Percentiles rank a stretch among this genome's conserved stretches.
Evolutionary conservation across 1,140 invertebrate genomes (phyloP).

Genomic region (Laupala kohalensis): DNA sequence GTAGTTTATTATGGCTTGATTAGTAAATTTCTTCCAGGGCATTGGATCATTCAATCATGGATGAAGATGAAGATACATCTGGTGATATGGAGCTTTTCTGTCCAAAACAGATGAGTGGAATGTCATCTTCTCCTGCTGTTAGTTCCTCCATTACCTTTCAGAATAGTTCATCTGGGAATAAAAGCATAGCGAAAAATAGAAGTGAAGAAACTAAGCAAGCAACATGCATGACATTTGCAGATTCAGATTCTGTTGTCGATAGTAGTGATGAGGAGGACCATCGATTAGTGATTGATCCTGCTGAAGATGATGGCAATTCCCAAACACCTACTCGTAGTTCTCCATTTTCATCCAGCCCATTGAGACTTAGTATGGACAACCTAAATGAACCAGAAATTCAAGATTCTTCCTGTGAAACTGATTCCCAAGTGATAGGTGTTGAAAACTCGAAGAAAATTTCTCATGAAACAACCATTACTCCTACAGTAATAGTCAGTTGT

Average conservation of each 20-base stretch:
- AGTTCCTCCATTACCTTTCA: too few species aligned
- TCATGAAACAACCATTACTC: too few species aligned
- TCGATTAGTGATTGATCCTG: constrained; percentile 7
- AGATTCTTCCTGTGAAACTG: too few species aligned
- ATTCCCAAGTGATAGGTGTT: too few species aligned
- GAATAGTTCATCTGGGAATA: constrained; percentile 5
- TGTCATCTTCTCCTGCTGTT: not conserved
- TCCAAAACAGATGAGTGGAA: not conserved
- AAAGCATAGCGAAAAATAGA: constrained; percentile 2
- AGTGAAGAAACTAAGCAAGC: too few species aligned
- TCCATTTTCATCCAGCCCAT: constrained; percentile 49
- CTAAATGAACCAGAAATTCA: too few species aligned
- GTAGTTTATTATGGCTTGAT: too few species aligned
- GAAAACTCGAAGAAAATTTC: too few species aligned
- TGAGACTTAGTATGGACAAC: not conserved
- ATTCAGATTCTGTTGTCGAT: constrained; percentile 14
- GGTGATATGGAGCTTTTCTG: constrained; percentile 23
- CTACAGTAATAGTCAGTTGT: too few species aligned
- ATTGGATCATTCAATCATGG: constrained; percentile 26
- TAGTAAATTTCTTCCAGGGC: constrained; percentile 19
- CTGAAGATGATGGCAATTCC: constrained; percentile 9
- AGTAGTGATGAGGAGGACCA: constrained; percentile 23
- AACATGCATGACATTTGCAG: not conserved
- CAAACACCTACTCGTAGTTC: constrained; percentile 36
- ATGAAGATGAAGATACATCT: constrained; percentile 31